Base-by-base conservation (phyloP, 1,140 invertebrate genomes). In the Leucophenga varia region DNA sequence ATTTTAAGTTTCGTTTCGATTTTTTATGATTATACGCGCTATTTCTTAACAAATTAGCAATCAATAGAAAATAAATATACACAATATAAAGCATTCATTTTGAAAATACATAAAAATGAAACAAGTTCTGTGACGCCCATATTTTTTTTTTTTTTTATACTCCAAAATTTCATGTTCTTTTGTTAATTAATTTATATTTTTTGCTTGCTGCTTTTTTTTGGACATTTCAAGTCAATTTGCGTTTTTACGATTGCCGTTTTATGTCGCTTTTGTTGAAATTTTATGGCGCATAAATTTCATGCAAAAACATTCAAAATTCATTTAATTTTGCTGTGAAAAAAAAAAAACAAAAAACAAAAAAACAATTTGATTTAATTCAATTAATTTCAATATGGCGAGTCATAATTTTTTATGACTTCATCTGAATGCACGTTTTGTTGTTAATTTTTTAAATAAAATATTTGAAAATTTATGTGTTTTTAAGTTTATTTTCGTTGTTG, bases 351-450 rank as follows among this genome's bases (percentile, higher is more conserved):
- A 36, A 31, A 39, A 34, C 16, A 39, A 34, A 34, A 48, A 25
- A 28, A 34, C 20, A 51, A 47, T 31, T 17, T 40, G 31, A 38
- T n/a, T n/a, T n/a, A n/a, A n/a, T n/a, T n/a, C n/a, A n/a, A n/a
- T n/a, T n/a, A n/a, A n/a, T n/a, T n/a, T n/a, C n/a, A n/a, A n/a
- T n/a, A n/a, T n/a, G n/a, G n/a, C n/a, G 21, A 61, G 61, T 53
- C 61, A 64, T 61, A 55, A 61, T 54, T 59, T 67, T 65, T 65
- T 65, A 65, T 65, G 61, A 65, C 61, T 65, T 65, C 61, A 65
- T 65, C 61, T 56, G 7, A 30, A 8, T 30, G 7, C 48, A 45
- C 45, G n/a, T n/a, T n/a, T n/a, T n/a, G n/a, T n/a, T n/a, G n/a
- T n/a, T n/a, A n/a, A n/a, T n/a, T n/a, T n/a, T n/a, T n/a, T n/a